phyloP scores from a whole-genome alignment of 2,888 invertebrate genomes.

The Brachyptera risi region DNA sequence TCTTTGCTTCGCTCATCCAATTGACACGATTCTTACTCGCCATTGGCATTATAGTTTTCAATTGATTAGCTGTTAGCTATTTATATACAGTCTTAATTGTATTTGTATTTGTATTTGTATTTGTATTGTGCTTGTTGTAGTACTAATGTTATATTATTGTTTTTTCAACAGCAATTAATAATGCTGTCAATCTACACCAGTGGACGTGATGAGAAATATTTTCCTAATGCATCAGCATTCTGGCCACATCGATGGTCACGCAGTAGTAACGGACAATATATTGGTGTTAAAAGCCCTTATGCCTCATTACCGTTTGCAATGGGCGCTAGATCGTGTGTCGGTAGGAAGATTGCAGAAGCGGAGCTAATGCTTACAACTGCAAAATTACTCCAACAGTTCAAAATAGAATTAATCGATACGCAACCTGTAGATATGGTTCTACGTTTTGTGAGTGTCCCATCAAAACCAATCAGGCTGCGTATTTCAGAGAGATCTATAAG shows the following conservation, averaged over 20 bases:
- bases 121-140: too few species aligned
- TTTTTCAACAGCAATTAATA: slow-evolving; percentile 77
- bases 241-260: slow-evolving; percentile 74
- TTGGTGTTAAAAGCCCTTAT: slow-evolving; percentile 53
- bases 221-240: slow-evolving; percentile 63
- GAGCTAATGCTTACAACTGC: slow-evolving; percentile 66
- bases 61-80: too few species aligned
- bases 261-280: slow-evolving; percentile 44
- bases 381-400: slow-evolving; percentile 55
- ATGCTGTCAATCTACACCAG: slow-evolving; percentile 82
- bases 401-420: slow-evolving; percentile 51
- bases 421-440: slow-evolving; percentile 53
- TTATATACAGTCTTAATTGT: too few species aligned
- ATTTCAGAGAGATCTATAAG: slow-evolving; percentile 35
- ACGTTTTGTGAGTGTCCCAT: slow-evolving; percentile 59
- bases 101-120: too few species aligned
- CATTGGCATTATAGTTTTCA: too few species aligned
- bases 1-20: too few species aligned
- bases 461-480: slow-evolving; percentile 48
- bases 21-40: too few species aligned
- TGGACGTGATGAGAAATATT: slow-evolving; percentile 67
- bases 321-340: slow-evolving; percentile 78
- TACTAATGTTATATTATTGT: too few species aligned
- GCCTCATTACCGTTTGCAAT: slow-evolving; percentile 79
- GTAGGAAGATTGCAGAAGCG: slow-evolving; percentile 71